phyloP scores from a whole-genome alignment of 1,140 invertebrate species.

The Listronotus bonariensis region DNA sequence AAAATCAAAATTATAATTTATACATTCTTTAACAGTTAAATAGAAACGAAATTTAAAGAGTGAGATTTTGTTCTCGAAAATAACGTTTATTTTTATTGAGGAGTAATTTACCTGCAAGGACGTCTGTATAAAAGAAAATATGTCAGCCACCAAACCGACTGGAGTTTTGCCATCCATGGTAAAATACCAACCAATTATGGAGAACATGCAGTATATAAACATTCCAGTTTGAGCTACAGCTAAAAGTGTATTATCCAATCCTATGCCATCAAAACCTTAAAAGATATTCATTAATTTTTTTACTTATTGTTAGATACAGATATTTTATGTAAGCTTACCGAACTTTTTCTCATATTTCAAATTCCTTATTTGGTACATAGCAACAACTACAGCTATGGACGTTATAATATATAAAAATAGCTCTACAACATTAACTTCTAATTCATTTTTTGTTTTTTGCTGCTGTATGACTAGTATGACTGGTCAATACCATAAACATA shows the following conservation, averaged over 20 bases:
- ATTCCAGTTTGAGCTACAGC: constrained; percentile 86
- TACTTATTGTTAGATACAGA: too few species aligned
- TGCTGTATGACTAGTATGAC: constrained; percentile 62
- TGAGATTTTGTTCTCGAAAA: too few species aligned
- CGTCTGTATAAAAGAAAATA: constrained; percentile 69
- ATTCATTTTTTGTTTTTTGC: constrained; percentile 65
- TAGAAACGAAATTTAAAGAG: too few species aligned
- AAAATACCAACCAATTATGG: constrained; percentile 78
- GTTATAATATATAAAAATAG: constrained; percentile 70
- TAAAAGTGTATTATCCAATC: constrained; percentile 83
- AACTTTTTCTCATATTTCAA: constrained; percentile 64
- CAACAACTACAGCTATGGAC: constrained; percentile 60
- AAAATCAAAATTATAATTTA: too few species aligned
- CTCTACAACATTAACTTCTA: constrained; percentile 78
- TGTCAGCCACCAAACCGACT: constrained; percentile 63
- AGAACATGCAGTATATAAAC: constrained; percentile 88
- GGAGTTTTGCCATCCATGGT: constrained; percentile 59
- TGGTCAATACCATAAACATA: constrained; percentile 86
- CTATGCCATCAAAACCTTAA: constrained; percentile 54
- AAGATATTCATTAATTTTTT: too few species aligned
- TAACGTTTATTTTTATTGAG: too few species aligned
- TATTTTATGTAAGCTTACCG: constrained; percentile 57
- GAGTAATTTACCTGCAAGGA: constrained; percentile 56
- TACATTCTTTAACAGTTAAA: too few species aligned
- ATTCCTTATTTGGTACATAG: constrained; percentile 66